Evolutionary conservation across 2,797 vertebrate genomes (phyloP), one percentile per base, ranked within the genome.

Genomic region (Fundulus diaphanus): DNA sequence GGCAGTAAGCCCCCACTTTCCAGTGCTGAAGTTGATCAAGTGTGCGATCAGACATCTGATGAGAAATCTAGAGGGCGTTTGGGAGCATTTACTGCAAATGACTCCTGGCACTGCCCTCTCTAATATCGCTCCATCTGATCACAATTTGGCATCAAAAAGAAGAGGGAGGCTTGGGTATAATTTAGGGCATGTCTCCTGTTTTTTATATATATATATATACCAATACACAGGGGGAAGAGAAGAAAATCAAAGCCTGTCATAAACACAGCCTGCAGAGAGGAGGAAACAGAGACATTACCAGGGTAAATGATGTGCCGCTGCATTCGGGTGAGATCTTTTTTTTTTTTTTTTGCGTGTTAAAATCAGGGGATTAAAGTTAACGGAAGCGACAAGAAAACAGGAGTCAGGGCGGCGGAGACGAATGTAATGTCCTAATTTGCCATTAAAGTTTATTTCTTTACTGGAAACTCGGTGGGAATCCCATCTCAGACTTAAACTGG

Each of bases 81-180:
- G 82, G 89, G 88, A 92, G 87, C 88, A 78, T 93, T 93, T 91
- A 91, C 89, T 81, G 85, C 77, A 94, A 92, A 94, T 91, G 82
- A 85, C 79, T 93, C 88, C 87, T 94, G 92, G 90, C 91, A 92
- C 82, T 90, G 89, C 80, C 88, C 88, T 85, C 88, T 91, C 72
- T 71, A 90, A 87, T 79, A 52, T 78, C 88, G 73, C 89, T 90
- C 91, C 94, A 95, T 94, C 92, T 95, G 93, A 94, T 93, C 82
- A 88, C 90, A 93, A 95, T 95, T 92, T 95, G 88, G 88, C 86
- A 90, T 85, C 75, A 84, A 78, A 85, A 49, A 72, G 61, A 54
- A 59, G 63, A 52, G 57, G 40, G 72, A 33, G 29, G 42, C 48
- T 51, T 42, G 48, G 54, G 72, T 9, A 61, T 80, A 82, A 86